A percentile compares a stretch with the other conserved stretches of the same genome.
phyloP scores from a whole-genome alignment of 2,888 invertebrate species.

The Tetranychus piercei region DNA sequence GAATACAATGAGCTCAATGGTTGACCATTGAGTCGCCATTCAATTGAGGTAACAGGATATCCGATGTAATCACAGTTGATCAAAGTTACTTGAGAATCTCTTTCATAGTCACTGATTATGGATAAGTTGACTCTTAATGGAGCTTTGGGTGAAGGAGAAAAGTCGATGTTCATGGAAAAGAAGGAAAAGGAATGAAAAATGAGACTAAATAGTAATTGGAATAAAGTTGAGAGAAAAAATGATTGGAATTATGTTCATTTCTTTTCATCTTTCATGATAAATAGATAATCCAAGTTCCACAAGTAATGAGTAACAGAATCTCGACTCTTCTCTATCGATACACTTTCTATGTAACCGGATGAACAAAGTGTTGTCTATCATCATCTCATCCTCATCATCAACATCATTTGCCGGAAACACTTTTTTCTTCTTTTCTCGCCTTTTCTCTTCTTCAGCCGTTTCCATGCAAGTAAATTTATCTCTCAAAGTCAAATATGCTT shows the following conservation, averaged over 20 bases:
- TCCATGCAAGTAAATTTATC: neutral
- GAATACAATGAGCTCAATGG: neutral
- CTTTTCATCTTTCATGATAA: neutral
- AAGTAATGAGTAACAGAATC: neutral
- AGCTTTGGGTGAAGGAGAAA: neutral
- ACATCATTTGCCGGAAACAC: neutral
- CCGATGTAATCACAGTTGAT: conserved; percentile 28
- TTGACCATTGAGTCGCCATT: conserved; percentile 23
- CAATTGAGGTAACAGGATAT: conserved; percentile 26
- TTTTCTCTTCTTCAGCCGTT: neutral
- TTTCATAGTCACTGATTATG: neutral
- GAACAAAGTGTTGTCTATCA: neutral
- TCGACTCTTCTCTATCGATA: neutral
- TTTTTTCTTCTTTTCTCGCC: too few relatives aligned
- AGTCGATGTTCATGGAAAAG: neutral
- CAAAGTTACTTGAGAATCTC: conserved; percentile 1
- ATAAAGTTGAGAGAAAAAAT: neutral
- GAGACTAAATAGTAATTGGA: neutral
- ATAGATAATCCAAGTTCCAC: neutral
- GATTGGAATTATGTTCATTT: neutral
- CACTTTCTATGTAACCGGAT: neutral
- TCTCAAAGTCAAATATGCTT: neutral
- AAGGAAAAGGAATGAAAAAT: neutral
- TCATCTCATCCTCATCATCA: neutral
- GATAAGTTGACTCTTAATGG: neutral